Base-by-base conservation (phyloP, 2,113 vertebrate genomes). In the Parus major region DNA sequence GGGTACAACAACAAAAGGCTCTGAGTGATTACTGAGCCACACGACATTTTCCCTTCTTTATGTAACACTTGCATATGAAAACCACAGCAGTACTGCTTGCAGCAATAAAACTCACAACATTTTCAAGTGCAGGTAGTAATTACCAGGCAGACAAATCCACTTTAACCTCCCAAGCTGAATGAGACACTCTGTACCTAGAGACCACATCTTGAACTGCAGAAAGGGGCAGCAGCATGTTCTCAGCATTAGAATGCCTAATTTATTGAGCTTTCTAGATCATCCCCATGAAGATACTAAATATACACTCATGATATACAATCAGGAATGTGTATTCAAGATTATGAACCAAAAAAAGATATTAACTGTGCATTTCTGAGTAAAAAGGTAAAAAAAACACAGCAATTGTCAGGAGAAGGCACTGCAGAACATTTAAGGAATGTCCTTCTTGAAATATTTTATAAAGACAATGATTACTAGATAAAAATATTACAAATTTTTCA, bases 171-270 rank as follows among this genome's bases (percentile, higher is more conserved):
- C 18, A 53, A 28, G 59, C 10, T 72, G 72, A 47, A 61, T 5
- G 31, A 71, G 59, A 28, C 18, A 19, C 22, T 11, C n/a, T 21
- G 9, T 42, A 36, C 65, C 42, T 47, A 9, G 49, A 52, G 22
- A 64, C 4, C 57, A 16, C 14, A 11, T 17, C n/a, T 28, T 0
- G 0, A 11, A 36, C 1, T 15, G 70, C 23, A 82, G 52, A 60
- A 75, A 59, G 23, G 39, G 15, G 44, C 35, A 80, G 53, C 13
- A 69, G 49, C 33, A 25, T 6, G 19, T 16, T 28, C 31, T 15
- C 36, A 47, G 35, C 49, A 15, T 27, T 5, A 52, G 10, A 73
- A 56, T 31, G 5, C 5, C 33, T 55, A 9, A 41, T 56, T 84
- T 27, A 33, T 68, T 33, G 12, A 52, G 3, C 16, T 60, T 80